Base-by-base conservation (phyloP, 1,140 invertebrate genomes). In the Diploscapter pachys region DNA sequence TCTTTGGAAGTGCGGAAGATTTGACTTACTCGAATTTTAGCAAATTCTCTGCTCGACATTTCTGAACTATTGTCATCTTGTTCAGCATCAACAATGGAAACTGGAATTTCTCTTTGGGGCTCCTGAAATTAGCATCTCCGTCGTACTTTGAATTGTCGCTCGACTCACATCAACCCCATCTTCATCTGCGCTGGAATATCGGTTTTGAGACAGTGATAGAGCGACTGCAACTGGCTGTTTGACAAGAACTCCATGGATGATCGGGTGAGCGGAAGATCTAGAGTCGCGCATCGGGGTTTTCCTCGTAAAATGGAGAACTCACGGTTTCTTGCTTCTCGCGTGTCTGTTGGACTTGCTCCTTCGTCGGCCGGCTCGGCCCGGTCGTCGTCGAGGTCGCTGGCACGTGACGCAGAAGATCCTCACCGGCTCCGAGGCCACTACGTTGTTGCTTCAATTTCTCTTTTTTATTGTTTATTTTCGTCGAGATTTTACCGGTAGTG, bases 341-440 rank as follows among this genome's bases (percentile, higher is more conserved):
- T 8, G 62, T 13, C 70, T 54, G 51, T 3, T 62, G 63, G 48
- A 11, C 13, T 63, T 71, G 70, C 57, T 54, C n/a, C 51, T 63
- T 71, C 70, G 57, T 54, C n/a, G 51, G 64, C 70, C 55, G 13
- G 48, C 55, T 75, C 76, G 63, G 52, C 52, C 55, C 49, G 63
- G 73, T 57, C 73, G 64, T 53, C 63, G 67, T 54, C 68, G 63
- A 48, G 77, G 78, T 51, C 77, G 50, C 54, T 82, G 81, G 62
- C 81, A 82, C 5, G 80, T 76, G 53, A 82, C 77, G 68, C 81
- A 82, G 71, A 72, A 78, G 68, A 82, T 79, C 59, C 76, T 69
- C 49, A 82, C 71, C 50, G 76, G 69, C 53, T 81, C 76, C 55
- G 67, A 75, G 5, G 75, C 76, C 4, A 81, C 61, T 49, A 76